These are phyloP conservation scores for Erebia epiphron DNA, from an alignment of 2,888 invertebrate genomes.

Conservation along the genomic window DNA sequence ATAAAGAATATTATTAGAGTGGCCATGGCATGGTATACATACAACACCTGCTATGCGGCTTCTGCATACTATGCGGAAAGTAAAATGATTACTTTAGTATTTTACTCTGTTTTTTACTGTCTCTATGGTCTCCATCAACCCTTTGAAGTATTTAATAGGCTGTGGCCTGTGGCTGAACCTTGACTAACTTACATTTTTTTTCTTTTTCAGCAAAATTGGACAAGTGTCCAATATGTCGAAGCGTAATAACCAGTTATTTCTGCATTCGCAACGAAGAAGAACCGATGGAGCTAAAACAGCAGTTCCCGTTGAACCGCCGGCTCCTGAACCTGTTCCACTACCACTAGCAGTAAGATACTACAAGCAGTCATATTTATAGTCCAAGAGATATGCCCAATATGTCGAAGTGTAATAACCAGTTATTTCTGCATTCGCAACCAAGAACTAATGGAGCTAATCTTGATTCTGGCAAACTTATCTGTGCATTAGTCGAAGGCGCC, in stretches of 20 bases:
- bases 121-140: too few relatives aligned
- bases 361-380: background rate
- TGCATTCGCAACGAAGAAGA: constrained; percentile 91
- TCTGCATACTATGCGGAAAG: too few relatives aligned
- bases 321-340: constrained; percentile 89
- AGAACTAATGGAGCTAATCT: constrained; percentile 81
- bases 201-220: constrained; percentile 86
- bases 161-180: background rate
- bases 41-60: too few relatives aligned
- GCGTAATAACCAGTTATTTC: constrained; percentile 92
- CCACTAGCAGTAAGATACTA: constrained; percentile 52
- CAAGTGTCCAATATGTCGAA: constrained; percentile 94
- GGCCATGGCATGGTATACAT: too few relatives aligned
- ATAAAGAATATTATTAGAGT: too few relatives aligned
- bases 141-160: too few relatives aligned
- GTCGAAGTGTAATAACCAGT: constrained; percentile 86
- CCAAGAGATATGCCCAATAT: background rate
- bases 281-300: constrained; percentile 79
- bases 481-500: too few relatives aligned
- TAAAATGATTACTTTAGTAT: too few relatives aligned
- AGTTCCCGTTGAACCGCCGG: constrained; percentile 86
- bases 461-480: too few relatives aligned
- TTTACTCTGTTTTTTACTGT: too few relatives aligned
- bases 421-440: constrained; percentile 93
- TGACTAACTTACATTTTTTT: background rate